Conservation (phyloP, 2,888 invertebrate species). For the Epirrhoe tristata region DNA sequence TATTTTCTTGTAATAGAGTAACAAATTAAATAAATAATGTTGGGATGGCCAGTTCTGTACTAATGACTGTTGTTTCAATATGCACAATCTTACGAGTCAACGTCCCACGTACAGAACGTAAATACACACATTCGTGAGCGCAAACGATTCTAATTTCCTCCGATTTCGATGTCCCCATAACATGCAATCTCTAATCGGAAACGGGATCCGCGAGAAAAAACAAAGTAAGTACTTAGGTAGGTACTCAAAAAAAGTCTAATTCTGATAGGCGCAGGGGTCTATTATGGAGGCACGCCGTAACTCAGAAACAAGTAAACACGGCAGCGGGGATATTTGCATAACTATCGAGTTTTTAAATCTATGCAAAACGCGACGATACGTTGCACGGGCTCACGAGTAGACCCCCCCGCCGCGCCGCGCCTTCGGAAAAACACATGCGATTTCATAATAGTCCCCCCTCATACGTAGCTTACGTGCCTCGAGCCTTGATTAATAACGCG, state of each 20-base stretch:
- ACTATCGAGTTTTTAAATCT: conserved; percentile 85
- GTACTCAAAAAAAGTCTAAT: conserved; percentile 68
- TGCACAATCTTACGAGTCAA: conserved; percentile 16
- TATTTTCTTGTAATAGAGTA: neutral
- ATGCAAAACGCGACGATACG: conserved; percentile 84
- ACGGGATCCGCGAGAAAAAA: conserved; percentile 51
- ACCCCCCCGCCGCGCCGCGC: conserved; percentile 60
- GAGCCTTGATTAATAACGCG: conserved; percentile 70
- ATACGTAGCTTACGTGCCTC: conserved; percentile 50
- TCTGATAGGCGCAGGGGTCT: conserved; percentile 74
- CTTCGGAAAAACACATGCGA: conserved; percentile 74
- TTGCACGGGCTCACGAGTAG: conserved; percentile 74
- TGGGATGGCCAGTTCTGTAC: neutral
- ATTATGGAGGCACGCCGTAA: conserved; percentile 79
- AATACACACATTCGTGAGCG: conserved; percentile 49
- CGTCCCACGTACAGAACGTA: conserved; percentile 21
- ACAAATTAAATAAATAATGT: neutral
- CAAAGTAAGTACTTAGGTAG: no score
- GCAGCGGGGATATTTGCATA: conserved; percentile 79
- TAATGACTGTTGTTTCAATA: neutral
- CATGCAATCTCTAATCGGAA: conserved; percentile 68
- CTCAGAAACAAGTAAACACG: conserved; percentile 83
- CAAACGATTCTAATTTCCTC: conserved; percentile 49
- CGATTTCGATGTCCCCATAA: conserved; percentile 55
- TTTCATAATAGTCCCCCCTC: conserved; percentile 68